Evolutionary conservation across 2,888 invertebrate genomes (phyloP).

Genomic region (Cartodere bifasciata): DNA sequence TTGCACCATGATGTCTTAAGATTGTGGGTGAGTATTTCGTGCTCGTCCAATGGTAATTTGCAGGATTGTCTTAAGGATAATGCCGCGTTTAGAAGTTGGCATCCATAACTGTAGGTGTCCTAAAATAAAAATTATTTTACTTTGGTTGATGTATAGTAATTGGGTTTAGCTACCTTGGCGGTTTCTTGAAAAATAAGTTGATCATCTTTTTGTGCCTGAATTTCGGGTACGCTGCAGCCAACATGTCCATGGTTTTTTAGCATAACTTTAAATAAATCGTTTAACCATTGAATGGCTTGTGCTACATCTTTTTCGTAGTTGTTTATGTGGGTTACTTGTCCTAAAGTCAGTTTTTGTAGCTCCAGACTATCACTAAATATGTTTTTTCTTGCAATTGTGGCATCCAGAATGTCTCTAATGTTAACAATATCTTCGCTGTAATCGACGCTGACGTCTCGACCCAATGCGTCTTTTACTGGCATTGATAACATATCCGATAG

Average conservation of each 20-base stretch:
- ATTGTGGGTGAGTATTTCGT: slow-evolving; percentile 41
- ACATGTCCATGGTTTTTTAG: slow-evolving; percentile 55
- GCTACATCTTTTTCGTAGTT: slow-evolving; percentile 64
- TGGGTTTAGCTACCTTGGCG: slow-evolving; percentile 47
- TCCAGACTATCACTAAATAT: slow-evolving; percentile 64
- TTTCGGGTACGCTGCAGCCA: slow-evolving; percentile 60
- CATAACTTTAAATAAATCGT: slow-evolving; percentile 60
- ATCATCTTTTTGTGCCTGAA: slow-evolving; percentile 61
- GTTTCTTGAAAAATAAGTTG: slow-evolving; percentile 66
- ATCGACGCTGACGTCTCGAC: slow-evolving; percentile 55
- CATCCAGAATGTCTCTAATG: slow-evolving; percentile 56
- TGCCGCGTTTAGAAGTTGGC: slow-evolving; percentile 63
- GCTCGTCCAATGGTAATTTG: slow-evolving; percentile 46
- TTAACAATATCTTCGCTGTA: slow-evolving; percentile 60
- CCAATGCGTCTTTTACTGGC: slow-evolving; percentile 66
- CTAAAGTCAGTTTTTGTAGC: slow-evolving; percentile 60
- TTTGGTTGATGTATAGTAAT: neutral
- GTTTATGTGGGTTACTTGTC: slow-evolving; percentile 63
- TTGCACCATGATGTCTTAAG: slow-evolving; percentile 57
- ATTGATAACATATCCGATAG: slow-evolving; percentile 64
- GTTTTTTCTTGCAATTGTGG: slow-evolving; percentile 54
- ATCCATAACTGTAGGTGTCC: slow-evolving; percentile 73
- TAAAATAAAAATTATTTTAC: slow-evolving; percentile 28
- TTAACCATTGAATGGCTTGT: slow-evolving; percentile 65
- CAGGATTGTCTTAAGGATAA: slow-evolving; percentile 59